Conservation (phyloP, 2,113 vertebrate genomes). For the Notechis scutatus region DNA sequence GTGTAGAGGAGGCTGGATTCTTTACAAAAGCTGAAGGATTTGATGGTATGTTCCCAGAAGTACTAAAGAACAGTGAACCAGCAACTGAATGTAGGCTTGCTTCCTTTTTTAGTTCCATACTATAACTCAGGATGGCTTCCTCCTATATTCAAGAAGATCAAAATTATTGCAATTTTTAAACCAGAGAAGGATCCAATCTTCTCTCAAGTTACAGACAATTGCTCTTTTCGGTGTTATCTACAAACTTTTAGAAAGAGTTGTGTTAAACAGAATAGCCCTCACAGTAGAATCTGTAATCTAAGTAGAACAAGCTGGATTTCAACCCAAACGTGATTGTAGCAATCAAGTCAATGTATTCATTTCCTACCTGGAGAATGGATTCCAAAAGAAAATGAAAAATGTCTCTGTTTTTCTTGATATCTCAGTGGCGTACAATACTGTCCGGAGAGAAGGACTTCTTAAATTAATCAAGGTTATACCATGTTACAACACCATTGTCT, state of each 20-base stretch:
- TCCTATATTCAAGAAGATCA: not conserved
- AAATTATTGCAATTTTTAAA: not conserved
- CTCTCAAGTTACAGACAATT: not conserved
- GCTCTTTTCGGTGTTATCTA: not conserved
- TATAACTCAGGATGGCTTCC: not conserved
- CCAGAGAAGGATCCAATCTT: not conserved
- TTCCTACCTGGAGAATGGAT: not conserved
- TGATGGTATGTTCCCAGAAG: not conserved
- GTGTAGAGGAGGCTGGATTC: not conserved
- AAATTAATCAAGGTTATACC: not conserved
- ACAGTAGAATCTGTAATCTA: not conserved
- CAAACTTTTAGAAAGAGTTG: not conserved
- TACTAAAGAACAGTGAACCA: not conserved
- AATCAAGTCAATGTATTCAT: not conserved
- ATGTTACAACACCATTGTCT: not conserved
- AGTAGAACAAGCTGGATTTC: not conserved
- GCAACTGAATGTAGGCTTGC: not conserved
- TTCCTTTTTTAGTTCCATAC: not conserved
- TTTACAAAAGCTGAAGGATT: not conserved
- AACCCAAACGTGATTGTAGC: not conserved
- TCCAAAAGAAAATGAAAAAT: not conserved
- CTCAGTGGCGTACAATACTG: not conserved
- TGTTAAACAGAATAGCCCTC: not conserved
- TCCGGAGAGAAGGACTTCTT: not conserved
- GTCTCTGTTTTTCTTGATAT: not conserved